Evolutionary conservation across 2,888 invertebrate genomes (phyloP), one percentile per base, ranked within the genome.

Genomic region (Chydorus sphaericus): DNA sequence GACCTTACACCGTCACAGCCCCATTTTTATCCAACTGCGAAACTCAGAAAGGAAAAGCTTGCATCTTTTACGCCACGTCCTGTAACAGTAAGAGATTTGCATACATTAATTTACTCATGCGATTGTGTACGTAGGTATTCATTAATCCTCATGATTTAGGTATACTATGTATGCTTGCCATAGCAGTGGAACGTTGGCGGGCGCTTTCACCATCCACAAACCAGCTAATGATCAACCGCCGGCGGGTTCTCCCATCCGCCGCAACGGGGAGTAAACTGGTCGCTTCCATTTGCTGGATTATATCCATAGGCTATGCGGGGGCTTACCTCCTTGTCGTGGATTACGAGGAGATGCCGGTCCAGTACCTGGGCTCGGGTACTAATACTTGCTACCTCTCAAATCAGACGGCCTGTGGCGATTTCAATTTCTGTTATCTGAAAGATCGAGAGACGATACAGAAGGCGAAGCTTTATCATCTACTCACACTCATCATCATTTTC

Each of bases 161-260:
- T 23, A 55, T 55, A 14, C 38, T 56, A 16, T 59, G 57, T 31
- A 57, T 60, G 57, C 30, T 59, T 48, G 60, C 54, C 23, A 60
- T 60, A 5, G 56, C 60, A 1, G 53, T 54, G 5, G 60, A 60
- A 53, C 48, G 60, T 11, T 59, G 59, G 48, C 54, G 56, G 23
- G 30, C 56, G 3, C 33, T 54, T 37, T 54, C 23, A 14, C 54
- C 54, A 29, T 58, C 33, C 37, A 58, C 48, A 20, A 58, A 18
- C n/a, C 52, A 52, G 33, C 30, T 20, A 18, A 33, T 31, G n/a
- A 33, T 20, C 36, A 18, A 29, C 55, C 28, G 36, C 20, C 20
- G 18, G 26, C 28, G 38, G 20, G 26, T 48, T 1, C 26, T 23
- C 28, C 44, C 44, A 26, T 23, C 44, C 26, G 14, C 14, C 4